These are phyloP conservation scores for Hedya salicella DNA, from an alignment of 2,888 invertebrate species.

Conservation along the genomic window DNA sequence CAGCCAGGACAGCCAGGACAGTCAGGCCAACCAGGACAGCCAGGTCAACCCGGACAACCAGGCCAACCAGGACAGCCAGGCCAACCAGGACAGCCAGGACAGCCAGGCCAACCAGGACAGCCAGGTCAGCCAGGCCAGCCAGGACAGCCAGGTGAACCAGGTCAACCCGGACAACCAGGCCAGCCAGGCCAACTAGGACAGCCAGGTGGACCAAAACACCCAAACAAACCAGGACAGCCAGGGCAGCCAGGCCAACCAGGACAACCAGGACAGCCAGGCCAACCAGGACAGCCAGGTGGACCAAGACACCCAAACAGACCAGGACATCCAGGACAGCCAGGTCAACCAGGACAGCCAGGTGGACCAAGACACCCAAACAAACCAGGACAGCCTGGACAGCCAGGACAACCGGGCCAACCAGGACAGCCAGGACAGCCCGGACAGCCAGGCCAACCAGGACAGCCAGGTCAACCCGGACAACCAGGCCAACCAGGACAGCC, in stretches of 20 bases:
- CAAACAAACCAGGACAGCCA: neutral
- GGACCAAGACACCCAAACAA: neutral
- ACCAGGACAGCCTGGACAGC: constrained; percentile 2
- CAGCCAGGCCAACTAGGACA: neutral
- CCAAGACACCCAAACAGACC: neutral
- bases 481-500: neutral
- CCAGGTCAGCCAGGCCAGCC: neutral
- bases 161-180: neutral
- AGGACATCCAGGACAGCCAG: neutral
- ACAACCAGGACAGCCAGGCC: neutral
- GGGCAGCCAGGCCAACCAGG: neutral
- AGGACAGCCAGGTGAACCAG: neutral
- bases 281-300: neutral
- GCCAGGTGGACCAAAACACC: neutral
- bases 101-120: neutral
- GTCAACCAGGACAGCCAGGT: neutral
- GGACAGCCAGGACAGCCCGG: neutral
- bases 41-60: neutral
- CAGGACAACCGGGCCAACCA: neutral
- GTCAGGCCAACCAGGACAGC: constrained; percentile 14
- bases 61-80: neutral
- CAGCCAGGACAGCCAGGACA: constrained; percentile 8
- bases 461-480: neutral
- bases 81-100: neutral
- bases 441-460: neutral